Conservation (phyloP, 2,113 vertebrate genomes). For the Drymodes brunneopygia region DNA sequence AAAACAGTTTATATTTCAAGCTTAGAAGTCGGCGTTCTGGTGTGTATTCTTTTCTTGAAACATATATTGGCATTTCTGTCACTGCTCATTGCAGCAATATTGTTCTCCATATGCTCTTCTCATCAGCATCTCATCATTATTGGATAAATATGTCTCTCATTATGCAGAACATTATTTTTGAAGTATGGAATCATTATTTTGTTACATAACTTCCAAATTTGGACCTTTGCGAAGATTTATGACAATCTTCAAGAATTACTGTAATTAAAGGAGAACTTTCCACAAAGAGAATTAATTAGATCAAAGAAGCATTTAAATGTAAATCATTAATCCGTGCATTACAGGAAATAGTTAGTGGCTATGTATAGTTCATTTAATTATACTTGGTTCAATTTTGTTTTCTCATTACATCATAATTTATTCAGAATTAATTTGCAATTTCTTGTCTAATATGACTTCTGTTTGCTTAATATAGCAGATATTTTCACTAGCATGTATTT, state of each 20-base stretch:
- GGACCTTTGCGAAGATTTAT: not conserved
- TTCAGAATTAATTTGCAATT: not conserved
- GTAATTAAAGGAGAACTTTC: slow-evolving; percentile 25
- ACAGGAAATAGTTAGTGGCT: slow-evolving; percentile 13
- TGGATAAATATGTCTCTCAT: slow-evolving; percentile 19
- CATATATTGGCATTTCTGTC: not conserved
- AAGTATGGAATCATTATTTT: slow-evolving; percentile 12
- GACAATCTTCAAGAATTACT: not conserved
- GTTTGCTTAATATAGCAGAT: slow-evolving; percentile 19
- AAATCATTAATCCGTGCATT: not conserved
- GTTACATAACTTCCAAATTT: slow-evolving; percentile 26
- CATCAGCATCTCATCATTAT: not conserved
- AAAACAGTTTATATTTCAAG: not conserved
- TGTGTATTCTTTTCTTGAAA: not conserved
- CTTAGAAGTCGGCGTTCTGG: not conserved
- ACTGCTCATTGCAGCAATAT: not conserved
- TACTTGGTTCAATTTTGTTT: slow-evolving; percentile 16
- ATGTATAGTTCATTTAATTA: slow-evolving; percentile 27
- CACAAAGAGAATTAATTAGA: slow-evolving; percentile 12
- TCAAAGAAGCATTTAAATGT: slow-evolving; percentile 19
- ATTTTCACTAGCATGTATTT: not conserved
- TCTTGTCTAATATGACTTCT: slow-evolving; percentile 40
- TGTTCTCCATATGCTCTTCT: slow-evolving; percentile 24
- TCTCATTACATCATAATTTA: slow-evolving; percentile 2
- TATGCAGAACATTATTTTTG: slow-evolving; percentile 22